These are phyloP conservation scores for Xestia c-nigrum DNA, from an alignment of 2,888 invertebrate species.

Conservation along the genomic window DNA sequence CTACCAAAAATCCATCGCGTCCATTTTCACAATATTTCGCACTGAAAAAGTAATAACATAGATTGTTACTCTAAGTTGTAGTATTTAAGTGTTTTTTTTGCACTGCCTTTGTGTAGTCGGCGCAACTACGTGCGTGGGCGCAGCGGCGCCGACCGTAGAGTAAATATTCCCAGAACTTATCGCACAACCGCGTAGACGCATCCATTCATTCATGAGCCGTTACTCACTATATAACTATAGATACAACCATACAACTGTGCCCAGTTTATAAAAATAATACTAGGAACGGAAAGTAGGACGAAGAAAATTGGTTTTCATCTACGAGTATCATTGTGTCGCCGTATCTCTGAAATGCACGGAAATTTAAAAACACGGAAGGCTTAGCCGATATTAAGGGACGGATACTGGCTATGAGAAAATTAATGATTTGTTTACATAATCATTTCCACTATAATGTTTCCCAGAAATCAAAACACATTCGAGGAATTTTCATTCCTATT, in stretches of 20 bases:
- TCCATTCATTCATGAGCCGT: slow-evolving; percentile 84
- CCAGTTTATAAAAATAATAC: slow-evolving; percentile 58
- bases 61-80: slow-evolving; percentile 16
- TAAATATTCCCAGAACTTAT: slow-evolving; percentile 87
- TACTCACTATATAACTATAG: slow-evolving; percentile 64
- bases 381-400: slow-evolving; percentile 62
- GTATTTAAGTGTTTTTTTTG: slow-evolving; percentile 42
- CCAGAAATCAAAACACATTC: slow-evolving; percentile 41
- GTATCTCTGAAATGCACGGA: slow-evolving; percentile 58
- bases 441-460: background rate
- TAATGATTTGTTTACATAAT: background rate
- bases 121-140: slow-evolving; percentile 74
- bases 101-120: slow-evolving; percentile 70
- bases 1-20: background rate
- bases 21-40: background rate
- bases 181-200: slow-evolving; percentile 75
- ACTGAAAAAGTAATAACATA: background rate
- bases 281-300: slow-evolving; percentile 67
- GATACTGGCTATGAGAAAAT: background rate
- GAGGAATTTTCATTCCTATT: background rate
- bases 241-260: slow-evolving; percentile 63
- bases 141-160: slow-evolving; percentile 82
- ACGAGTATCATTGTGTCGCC: slow-evolving; percentile 74
- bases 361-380: slow-evolving; percentile 68
- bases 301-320: slow-evolving; percentile 71